A percentile compares a stretch with the other conserved stretches of the same genome.
These are phyloP conservation scores for Pandemis corylana DNA, from an alignment of 2,888 invertebrate genomes.

Conservation along the genomic window DNA sequence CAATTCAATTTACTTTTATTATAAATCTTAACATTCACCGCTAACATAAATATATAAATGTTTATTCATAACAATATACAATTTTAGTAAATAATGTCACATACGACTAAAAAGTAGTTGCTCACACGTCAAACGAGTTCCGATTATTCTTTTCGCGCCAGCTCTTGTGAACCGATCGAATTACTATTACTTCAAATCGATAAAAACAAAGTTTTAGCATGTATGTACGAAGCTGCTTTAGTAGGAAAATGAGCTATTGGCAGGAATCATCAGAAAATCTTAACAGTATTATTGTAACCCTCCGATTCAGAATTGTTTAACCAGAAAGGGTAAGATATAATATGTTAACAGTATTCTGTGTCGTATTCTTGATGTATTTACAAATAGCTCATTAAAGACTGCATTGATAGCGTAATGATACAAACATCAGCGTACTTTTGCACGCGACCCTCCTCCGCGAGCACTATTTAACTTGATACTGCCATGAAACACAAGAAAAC, in stretches of 20 bases:
- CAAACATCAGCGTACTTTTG: conserved; percentile 44
- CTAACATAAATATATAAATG: no score
- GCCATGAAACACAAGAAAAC: not conserved
- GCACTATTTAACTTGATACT: not conserved
- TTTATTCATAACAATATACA: no score
- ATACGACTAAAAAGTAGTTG: no score
- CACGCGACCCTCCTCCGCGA: no score
- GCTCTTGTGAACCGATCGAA: no score
- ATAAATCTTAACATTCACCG: no score
- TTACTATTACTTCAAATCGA: conserved; percentile 44
- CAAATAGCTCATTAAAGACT: conserved; percentile 60
- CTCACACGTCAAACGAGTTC: no score
- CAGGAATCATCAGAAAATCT: conserved; percentile 47
- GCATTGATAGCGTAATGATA: conserved; percentile 67
- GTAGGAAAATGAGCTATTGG: conserved; percentile 52
- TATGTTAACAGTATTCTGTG: not conserved
- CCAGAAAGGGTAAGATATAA: not conserved
- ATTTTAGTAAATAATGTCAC: no score
- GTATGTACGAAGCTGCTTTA: conserved; percentile 62
- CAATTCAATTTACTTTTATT: no score
- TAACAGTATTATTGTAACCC: not conserved
- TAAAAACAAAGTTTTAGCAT: conserved; percentile 24
- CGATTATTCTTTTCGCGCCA: no score
- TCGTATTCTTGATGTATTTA: conserved; percentile 49
- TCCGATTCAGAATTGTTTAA: not conserved